phyloP scores from a whole-genome alignment of 2,797 vertebrate genomes.

The Ceyx erithaca region DNA sequence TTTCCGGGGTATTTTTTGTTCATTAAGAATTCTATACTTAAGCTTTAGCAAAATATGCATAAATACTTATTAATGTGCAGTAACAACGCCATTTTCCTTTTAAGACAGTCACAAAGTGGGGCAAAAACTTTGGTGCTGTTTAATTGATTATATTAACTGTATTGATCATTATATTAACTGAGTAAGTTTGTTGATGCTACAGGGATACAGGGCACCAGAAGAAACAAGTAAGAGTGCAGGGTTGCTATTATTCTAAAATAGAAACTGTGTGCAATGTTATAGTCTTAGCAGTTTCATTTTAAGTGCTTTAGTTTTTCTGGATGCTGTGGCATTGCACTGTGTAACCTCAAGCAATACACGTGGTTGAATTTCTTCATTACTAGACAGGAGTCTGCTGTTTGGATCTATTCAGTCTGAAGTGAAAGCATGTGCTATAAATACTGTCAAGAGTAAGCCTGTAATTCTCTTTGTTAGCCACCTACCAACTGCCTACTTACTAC shows the following conservation, averaged over 20 bases:
- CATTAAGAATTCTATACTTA: not conserved
- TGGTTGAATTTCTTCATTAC: slow-evolving; percentile 16
- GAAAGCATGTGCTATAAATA: not conserved
- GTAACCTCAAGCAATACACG: not conserved
- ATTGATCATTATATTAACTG: not conserved
- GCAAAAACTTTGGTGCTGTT: not conserved
- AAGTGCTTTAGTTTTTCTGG: not conserved
- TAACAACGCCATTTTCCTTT: not conserved
- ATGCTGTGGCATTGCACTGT: not conserved
- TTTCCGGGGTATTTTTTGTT: not conserved
- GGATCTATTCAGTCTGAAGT: not conserved
- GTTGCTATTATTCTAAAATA: not conserved
- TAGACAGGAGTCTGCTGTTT: not conserved
- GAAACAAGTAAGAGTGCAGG: not conserved
- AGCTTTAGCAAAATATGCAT: not conserved
- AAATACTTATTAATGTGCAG: not conserved
- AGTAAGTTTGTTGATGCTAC: not conserved
- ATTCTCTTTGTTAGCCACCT: not conserved
- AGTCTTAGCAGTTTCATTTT: not conserved
- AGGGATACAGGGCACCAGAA: not conserved
- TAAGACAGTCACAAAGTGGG: not conserved
- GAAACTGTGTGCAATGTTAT: not conserved
- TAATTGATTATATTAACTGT: not conserved
- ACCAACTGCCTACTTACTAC: not conserved
- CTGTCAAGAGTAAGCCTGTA: not conserved